Conservation (phyloP, 2,888 invertebrate species). For the Drosophila hawaiiensis region DNA sequence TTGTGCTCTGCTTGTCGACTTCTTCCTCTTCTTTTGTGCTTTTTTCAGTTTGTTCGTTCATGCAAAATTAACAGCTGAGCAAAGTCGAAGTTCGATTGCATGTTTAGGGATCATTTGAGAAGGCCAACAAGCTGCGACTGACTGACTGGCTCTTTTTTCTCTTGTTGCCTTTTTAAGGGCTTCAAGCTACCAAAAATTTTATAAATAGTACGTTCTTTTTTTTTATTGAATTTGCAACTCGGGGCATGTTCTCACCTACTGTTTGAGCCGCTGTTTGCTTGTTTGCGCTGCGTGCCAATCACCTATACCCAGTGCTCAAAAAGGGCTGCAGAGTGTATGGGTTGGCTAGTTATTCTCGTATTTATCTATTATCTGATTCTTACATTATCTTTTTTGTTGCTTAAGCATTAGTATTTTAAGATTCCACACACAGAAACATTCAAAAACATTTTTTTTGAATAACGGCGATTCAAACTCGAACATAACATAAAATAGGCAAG, state of each 20-base stretch:
- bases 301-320: neutral
- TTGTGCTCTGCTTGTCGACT: neutral
- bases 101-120: conserved; percentile 55
- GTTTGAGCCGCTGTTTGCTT: conserved; percentile 20
- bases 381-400: neutral
- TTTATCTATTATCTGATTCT: neutral
- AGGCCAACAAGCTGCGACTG: conserved; percentile 9
- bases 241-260: conserved; percentile 49
- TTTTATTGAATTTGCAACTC: conserved; percentile 54
- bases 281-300: conserved; percentile 51
- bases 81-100: conserved; percentile 67
- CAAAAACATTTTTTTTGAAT: neutral
- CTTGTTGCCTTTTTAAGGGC: conserved; percentile 10
- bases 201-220: conserved; percentile 9
- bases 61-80: conserved; percentile 72
- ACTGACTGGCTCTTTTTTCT: conserved; percentile 1
- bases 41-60: conserved; percentile 35
- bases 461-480: neutral
- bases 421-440: neutral
- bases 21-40: conserved; percentile 4
- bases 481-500: neutral
- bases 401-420: neutral
- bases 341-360: neutral
- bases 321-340: neutral
- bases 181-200: conserved; percentile 7